Percentiles rank a stretch among this genome's conserved stretches.
Evolutionary conservation across 2,113 vertebrate genomes (phyloP).

Genomic region (Butorides virescens): DNA sequence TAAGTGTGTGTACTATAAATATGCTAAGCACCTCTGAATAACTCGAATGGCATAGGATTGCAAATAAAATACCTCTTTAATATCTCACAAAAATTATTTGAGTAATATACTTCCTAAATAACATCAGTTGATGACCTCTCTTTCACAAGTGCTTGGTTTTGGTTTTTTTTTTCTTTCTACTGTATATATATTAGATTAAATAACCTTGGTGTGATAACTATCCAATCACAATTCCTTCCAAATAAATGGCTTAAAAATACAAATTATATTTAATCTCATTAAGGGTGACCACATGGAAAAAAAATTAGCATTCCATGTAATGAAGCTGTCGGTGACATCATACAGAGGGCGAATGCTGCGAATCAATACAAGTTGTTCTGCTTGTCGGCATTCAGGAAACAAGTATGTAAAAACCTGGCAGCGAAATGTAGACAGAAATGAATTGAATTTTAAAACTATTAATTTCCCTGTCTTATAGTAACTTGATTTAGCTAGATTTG

Average conservation of each 20-base stretch:
- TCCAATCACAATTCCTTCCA: not conserved
- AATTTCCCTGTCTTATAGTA: not conserved
- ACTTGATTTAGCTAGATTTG: not conserved
- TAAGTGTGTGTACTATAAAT: not conserved
- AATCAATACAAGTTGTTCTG: not conserved
- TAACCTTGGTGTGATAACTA: not conserved
- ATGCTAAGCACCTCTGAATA: not conserved
- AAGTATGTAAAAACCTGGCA: not conserved
- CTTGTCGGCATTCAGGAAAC: not conserved
- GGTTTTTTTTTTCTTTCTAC: not conserved
- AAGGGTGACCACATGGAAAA: not conserved
- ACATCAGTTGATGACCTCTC: not conserved
- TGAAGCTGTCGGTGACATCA: conserved; percentile 2
- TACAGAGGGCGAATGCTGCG: not conserved
- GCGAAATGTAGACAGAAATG: not conserved
- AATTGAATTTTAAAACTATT: not conserved
- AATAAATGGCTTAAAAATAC: conserved; percentile 23
- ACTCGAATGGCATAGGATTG: not conserved
- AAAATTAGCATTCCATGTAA: not conserved
- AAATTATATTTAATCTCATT: not conserved
- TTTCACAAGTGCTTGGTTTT: not conserved
- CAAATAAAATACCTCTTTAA: not conserved
- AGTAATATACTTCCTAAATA: not conserved
- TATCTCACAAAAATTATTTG: not conserved
- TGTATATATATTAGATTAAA: not conserved